Evolutionary conservation across 1,140 invertebrate species (phyloP), one percentile per base, ranked within the genome.

Genomic region (Antheraea mylitta): DNA sequence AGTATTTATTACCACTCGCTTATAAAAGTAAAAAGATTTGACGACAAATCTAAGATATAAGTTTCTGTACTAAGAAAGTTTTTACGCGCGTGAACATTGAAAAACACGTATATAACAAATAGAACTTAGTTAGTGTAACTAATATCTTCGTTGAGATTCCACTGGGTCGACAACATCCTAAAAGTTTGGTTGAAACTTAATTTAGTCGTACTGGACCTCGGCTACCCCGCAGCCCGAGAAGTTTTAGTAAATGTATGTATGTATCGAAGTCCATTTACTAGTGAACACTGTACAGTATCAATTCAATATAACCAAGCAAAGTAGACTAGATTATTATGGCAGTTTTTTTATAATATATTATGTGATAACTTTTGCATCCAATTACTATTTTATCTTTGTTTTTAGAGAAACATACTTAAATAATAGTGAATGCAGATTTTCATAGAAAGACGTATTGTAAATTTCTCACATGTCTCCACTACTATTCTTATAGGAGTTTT

Each of bases 151-250:
- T 71, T 74, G 69, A 58, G 67, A 74, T 75, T 75, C 70, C 61
- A 66, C 65, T 67, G 64, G 67, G 68, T 69, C 65, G 67, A 70
- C 72, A 69, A 73, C 72, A 68, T 71, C 66, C 71, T 66, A 71
- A 76, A 71, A 71, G 67, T 71, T 69, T 65, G 38, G 60, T 71
- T 73, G 69, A 77, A 80, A 82, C 80, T 82, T 82, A 80, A 82
- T 82, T 79, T 80, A 78, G 75, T 72, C 67, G 71, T 73, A 76
- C 78, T 77, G 70, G 72, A 79, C 76, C 75, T 72, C 75, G 80
- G 76, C 72, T 72, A 70, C 45, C 1, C 45, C 38, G 38, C 73
- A 74, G 45, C 72, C 68, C 71, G 73, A 72, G 77, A 82, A 82
- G 74, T 82, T 80, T 80, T 71, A 76, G 78, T 73, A 69, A 75